Conservation (phyloP, 2,888 invertebrate genomes). For the Apoderus coryli region DNA sequence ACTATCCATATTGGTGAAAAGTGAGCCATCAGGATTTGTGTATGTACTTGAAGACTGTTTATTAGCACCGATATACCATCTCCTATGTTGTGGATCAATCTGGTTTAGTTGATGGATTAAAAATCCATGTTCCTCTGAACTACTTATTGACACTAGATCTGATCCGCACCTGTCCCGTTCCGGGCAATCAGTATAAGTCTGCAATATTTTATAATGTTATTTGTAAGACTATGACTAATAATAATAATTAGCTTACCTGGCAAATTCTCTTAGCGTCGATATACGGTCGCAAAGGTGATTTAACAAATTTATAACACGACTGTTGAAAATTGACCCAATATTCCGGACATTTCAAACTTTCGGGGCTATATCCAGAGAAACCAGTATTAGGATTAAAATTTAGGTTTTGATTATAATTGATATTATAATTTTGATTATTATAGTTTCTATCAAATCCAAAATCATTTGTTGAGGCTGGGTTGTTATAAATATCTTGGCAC, state of each 20-base stretch:
- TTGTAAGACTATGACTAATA: too few species aligned
- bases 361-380: slow-evolving; percentile 20
- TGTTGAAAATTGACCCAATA: slow-evolving; percentile 73
- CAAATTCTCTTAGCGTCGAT: slow-evolving; percentile 75
- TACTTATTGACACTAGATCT: slow-evolving; percentile 67
- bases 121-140: slow-evolving; percentile 76
- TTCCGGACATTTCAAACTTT: slow-evolving; percentile 53
- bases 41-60: slow-evolving; percentile 62
- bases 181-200: slow-evolving; percentile 41
- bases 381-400: too few species aligned
- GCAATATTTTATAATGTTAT: slow-evolving; percentile 9
- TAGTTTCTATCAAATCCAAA: too few species aligned
- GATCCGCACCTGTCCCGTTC: slow-evolving; percentile 36
- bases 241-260: slow-evolving; percentile 31
- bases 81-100: slow-evolving; percentile 71
- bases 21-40: slow-evolving; percentile 76
- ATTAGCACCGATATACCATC: slow-evolving; percentile 75
- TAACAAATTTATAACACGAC: slow-evolving; percentile 80
- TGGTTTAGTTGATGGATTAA: slow-evolving; percentile 65
- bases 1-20: slow-evolving; percentile 63
- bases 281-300: slow-evolving; percentile 66
- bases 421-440: too few species aligned
- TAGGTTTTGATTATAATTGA: too few species aligned
- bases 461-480: too few species aligned
- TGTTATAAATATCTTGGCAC: too few species aligned